Evolutionary conservation across 2,797 vertebrate genomes (phyloP).

Genomic region (Gymnothorax javanicus): DNA sequence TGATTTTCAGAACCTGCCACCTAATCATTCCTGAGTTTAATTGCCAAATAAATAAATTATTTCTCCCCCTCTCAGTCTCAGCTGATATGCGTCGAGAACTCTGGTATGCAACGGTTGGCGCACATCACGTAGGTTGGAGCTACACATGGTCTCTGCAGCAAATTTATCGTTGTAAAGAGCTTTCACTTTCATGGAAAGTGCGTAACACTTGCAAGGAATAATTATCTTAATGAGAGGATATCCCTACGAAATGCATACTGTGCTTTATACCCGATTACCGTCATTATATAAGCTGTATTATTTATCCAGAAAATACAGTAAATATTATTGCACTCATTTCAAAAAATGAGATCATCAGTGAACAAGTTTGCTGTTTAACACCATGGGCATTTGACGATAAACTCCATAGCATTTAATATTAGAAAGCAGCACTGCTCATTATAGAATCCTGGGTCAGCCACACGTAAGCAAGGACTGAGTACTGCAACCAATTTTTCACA

Average conservation of each 20-base stretch:
- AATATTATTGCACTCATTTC: background rate
- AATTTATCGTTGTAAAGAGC: too few relatives aligned
- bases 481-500: background rate
- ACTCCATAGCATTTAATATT: background rate
- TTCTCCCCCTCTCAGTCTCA: too few relatives aligned
- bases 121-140: too few relatives aligned
- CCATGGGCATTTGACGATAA: background rate
- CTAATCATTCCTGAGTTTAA: too few relatives aligned
- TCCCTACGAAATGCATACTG: background rate
- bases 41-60: too few relatives aligned
- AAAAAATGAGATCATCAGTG: background rate
- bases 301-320: background rate
- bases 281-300: background rate
- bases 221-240: too few relatives aligned
- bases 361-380: background rate
- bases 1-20: too few relatives aligned
- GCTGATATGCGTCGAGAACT: too few relatives aligned
- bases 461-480: background rate
- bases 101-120: too few relatives aligned
- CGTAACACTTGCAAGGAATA: too few relatives aligned
- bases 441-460: background rate
- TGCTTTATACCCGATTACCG: background rate
- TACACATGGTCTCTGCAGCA: too few relatives aligned
- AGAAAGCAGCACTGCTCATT: background rate
- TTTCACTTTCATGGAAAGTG: too few relatives aligned